These are phyloP conservation scores for Dolichomitus sp. DNA, from an alignment of 2,888 invertebrate species.

Conservation along the genomic window DNA sequence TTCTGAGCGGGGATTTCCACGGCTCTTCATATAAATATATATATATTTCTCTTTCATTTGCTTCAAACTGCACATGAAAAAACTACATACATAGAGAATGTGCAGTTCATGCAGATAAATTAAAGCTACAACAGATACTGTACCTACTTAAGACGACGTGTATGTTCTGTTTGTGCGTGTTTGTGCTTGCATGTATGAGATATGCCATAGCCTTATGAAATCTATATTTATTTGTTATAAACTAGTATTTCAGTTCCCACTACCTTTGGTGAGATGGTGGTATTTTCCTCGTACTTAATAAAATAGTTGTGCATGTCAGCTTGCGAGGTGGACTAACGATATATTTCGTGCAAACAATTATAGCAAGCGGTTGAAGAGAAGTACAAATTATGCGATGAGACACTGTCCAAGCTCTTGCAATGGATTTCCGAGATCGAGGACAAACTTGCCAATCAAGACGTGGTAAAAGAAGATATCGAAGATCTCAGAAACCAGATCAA, in stretches of 20 bases:
- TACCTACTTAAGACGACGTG: conserved; percentile 77
- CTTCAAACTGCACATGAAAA: conserved; percentile 71
- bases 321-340: conserved; percentile 54
- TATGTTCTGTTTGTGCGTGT: conserved; percentile 81
- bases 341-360: conserved; percentile 81
- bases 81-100: conserved; percentile 72
- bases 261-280: conserved; percentile 82
- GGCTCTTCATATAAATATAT: conserved; percentile 18
- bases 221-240: conserved; percentile 65
- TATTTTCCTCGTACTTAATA: conserved; percentile 39
- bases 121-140: conserved; percentile 78
- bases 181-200: conserved; percentile 85
- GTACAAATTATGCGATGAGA: conserved; percentile 96
- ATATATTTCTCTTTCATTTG: conserved; percentile 52
- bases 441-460: conserved; percentile 94
- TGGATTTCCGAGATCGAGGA: conserved; percentile 96
- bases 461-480: conserved; percentile 95
- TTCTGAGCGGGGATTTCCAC: conserved; percentile 35
- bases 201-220: conserved; percentile 81
- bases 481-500: conserved; percentile 96
- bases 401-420: conserved; percentile 93
- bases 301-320: conserved; percentile 17
- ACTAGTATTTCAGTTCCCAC: conserved; percentile 56
- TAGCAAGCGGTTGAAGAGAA: conserved; percentile 99
- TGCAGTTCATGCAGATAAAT: conserved; percentile 83